phyloP scores from a whole-genome alignment of 2,888 invertebrate species.

The Eudasyphora cyanicolor region DNA sequence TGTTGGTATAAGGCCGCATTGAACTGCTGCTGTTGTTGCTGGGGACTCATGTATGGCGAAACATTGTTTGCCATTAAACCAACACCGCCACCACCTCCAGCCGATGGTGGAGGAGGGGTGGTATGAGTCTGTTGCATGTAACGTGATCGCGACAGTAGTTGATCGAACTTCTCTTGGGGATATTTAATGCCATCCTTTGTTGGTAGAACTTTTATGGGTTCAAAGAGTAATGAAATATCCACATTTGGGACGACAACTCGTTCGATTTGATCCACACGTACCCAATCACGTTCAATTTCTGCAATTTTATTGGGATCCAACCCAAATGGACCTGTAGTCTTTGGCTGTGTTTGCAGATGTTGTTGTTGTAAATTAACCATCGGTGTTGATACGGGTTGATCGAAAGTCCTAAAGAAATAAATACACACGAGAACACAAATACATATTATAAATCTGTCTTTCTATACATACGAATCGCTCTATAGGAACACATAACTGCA shows the following conservation, averaged over 20 bases:
- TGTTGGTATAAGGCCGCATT: conserved; percentile 59
- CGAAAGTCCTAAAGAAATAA: conserved; percentile 74
- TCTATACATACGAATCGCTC: background rate
- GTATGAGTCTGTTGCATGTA: conserved; percentile 73
- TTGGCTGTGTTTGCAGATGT: conserved; percentile 80
- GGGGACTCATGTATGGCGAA: conserved; percentile 76
- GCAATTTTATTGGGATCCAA: conserved; percentile 88
- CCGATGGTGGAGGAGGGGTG: conserved; percentile 72
- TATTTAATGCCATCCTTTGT: conserved; percentile 80
- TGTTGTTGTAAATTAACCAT: conserved; percentile 76
- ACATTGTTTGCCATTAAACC: conserved; percentile 67
- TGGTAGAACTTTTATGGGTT: conserved; percentile 81
- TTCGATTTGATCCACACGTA: conserved; percentile 80
- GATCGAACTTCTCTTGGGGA: conserved; percentile 78
- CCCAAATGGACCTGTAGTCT: conserved; percentile 87
- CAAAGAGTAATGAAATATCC: conserved; percentile 79
- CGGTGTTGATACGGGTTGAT: conserved; percentile 72
- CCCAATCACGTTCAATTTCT: conserved; percentile 83
- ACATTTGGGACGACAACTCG: conserved; percentile 77
- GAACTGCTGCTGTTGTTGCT: conserved; percentile 65
- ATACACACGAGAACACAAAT: background rate
- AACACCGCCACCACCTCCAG: conserved; percentile 58
- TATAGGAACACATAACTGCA: background rate
- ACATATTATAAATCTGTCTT: background rate
- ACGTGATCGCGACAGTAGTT: conserved; percentile 74